phyloP scores from a whole-genome alignment of 2,888 invertebrate species.

The Hyppa rectilinea region DNA sequence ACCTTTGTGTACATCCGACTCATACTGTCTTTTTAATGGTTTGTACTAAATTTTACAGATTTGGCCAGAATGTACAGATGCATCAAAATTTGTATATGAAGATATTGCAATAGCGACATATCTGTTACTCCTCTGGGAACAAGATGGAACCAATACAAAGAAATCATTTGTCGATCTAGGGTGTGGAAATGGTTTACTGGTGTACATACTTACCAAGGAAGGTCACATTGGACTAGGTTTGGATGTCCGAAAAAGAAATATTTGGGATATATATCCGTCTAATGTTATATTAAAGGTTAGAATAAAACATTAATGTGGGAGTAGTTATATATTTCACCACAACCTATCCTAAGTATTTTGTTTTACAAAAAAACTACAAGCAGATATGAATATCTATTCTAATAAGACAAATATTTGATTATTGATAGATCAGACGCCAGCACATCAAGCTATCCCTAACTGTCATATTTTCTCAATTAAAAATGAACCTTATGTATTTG shows the following conservation, averaged over 20 bases:
- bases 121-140: constrained; percentile 95
- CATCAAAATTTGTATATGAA: constrained; percentile 98
- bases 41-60: constrained; percentile 86
- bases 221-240: constrained; percentile 96
- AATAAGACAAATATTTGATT: not conserved
- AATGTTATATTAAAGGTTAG: constrained; percentile 92
- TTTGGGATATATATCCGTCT: constrained; percentile 95
- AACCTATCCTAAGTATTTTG: not conserved
- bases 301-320: not conserved
- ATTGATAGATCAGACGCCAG: too few species aligned
- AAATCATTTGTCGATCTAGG: constrained; percentile 97
- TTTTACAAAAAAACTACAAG: not conserved
- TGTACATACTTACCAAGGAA: constrained; percentile 95
- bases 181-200: constrained; percentile 99
- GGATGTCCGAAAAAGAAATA: constrained; percentile 95
- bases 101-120: constrained; percentile 98
- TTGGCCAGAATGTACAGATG: constrained; percentile 98
- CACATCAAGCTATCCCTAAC: too few species aligned
- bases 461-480: too few species aligned
- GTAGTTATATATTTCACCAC: constrained; percentile 14
- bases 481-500: too few species aligned
- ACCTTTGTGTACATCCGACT: too few species aligned
- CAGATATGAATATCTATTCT: not conserved
- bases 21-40: not conserved
- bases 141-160: constrained; percentile 82